These are phyloP conservation scores for Tiphia femorata DNA, from an alignment of 2,888 invertebrate species.

Conservation along the genomic window DNA sequence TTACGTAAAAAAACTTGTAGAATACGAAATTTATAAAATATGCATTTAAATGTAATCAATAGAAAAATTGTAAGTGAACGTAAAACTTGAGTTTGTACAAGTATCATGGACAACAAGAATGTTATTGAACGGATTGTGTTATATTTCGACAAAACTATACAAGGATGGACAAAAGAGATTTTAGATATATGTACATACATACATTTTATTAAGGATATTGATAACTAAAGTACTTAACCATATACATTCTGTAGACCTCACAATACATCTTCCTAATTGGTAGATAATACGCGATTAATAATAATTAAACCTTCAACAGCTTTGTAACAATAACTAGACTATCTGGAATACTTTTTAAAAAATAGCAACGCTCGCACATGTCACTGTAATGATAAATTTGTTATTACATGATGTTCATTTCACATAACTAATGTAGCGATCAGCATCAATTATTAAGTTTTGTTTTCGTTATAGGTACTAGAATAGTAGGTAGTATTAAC, in stretches of 20 bases:
- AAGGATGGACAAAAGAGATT: conserved; percentile 1
- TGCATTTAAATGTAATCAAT: too few species aligned
- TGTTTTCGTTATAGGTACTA: too few species aligned
- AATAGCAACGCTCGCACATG: conserved; percentile 19
- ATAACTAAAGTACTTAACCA: conserved; percentile 22
- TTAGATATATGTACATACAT: conserved; percentile 26
- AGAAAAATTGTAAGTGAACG: too few species aligned
- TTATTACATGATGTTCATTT: too few species aligned
- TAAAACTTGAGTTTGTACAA: too few species aligned
- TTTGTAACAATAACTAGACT: conserved; percentile 22
- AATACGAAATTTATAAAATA: too few species aligned
- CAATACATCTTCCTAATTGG: conserved; percentile 2
- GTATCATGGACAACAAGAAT: too few species aligned
- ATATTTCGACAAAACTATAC: not conserved
- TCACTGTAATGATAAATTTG: conserved; percentile 7
- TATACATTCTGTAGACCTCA: conserved; percentile 26
- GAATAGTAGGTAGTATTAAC: too few species aligned
- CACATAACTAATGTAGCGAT: too few species aligned
- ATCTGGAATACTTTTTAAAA: conserved; percentile 31
- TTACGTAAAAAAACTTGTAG: too few species aligned
- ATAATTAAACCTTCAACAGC: conserved; percentile 12
- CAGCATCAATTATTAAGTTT: too few species aligned
- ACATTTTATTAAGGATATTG: conserved; percentile 32
- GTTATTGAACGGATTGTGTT: too few species aligned
- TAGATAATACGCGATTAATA: conserved; percentile 11